Conservation (phyloP, 2,797 vertebrate genomes). For the Ctenochaetus hawaiiensis region DNA sequence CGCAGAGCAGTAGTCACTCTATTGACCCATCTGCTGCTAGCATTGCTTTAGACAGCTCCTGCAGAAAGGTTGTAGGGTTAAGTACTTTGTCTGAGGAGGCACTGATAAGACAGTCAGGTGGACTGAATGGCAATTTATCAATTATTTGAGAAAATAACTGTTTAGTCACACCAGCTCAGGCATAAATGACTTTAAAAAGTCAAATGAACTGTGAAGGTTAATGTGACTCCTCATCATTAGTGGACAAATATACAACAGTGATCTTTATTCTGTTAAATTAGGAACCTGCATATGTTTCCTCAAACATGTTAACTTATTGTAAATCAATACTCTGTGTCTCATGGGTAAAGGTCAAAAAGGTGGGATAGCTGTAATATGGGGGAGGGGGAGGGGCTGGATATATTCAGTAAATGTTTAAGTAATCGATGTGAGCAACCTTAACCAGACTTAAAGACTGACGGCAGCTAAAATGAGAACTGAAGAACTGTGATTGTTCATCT, state of each 20-base stretch:
- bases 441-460: neutral
- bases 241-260: neutral
- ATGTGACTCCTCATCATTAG: neutral
- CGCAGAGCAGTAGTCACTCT: neutral
- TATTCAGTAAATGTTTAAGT: neutral
- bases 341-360: slow-evolving; percentile 21
- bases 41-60: slow-evolving; percentile 26
- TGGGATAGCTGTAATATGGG: slow-evolving; percentile 28
- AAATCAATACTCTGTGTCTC: slow-evolving; percentile 37
- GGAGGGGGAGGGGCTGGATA: neutral
- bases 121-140: neutral
- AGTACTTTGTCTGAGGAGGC: slow-evolving; percentile 37
- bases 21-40: slow-evolving; percentile 52
- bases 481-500: neutral
- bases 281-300: slow-evolving; percentile 27
- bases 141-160: neutral
- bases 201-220: slow-evolving; percentile 1
- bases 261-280: slow-evolving; percentile 40
- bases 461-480: neutral
- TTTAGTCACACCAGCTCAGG: neutral
- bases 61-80: slow-evolving; percentile 34
- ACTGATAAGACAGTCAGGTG: neutral
- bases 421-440: neutral
- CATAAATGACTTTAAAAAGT: neutral
- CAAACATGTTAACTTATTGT: slow-evolving; percentile 43